Evolutionary conservation across 2,113 vertebrate species (phyloP).

Genomic region (Hipposideros armiger): DNA sequence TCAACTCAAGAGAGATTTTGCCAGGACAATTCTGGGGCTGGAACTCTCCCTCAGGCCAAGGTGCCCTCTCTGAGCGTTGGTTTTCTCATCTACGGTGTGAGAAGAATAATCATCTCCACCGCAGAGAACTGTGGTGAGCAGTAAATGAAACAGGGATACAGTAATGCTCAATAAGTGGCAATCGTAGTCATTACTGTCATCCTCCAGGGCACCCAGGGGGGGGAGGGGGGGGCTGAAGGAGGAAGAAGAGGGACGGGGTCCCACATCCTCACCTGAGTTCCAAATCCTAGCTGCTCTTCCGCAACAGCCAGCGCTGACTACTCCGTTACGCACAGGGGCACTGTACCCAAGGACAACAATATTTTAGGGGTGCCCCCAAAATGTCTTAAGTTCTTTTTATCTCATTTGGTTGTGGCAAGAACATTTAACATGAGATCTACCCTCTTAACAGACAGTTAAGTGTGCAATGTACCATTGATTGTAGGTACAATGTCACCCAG

Average conservation of each 20-base stretch:
- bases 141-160: not conserved
- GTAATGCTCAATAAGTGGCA: not conserved
- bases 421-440: not conserved
- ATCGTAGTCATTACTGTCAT: not conserved
- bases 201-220: too few relatives aligned
- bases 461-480: not conserved
- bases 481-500: not conserved
- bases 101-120: not conserved
- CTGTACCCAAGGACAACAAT: rapidly evolving
- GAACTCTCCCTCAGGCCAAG: not conserved
- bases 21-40: not conserved
- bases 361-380: not conserved
- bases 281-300: not conserved
- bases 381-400: not conserved
- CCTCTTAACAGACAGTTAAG: not conserved
- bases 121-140: not conserved
- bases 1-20: not conserved
- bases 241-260: not conserved
- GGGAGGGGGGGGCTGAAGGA: not conserved
- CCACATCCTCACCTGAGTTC: not conserved
- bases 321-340: not conserved
- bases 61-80: not conserved
- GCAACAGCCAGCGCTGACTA: not conserved
- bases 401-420: not conserved
- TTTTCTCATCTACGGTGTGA: not conserved